A percentile compares a stretch with the other conserved stretches of the same genome.
These are phyloP conservation scores for Cinclus cinclus DNA, from an alignment of 2,113 vertebrate genomes.

Conservation along the genomic window DNA sequence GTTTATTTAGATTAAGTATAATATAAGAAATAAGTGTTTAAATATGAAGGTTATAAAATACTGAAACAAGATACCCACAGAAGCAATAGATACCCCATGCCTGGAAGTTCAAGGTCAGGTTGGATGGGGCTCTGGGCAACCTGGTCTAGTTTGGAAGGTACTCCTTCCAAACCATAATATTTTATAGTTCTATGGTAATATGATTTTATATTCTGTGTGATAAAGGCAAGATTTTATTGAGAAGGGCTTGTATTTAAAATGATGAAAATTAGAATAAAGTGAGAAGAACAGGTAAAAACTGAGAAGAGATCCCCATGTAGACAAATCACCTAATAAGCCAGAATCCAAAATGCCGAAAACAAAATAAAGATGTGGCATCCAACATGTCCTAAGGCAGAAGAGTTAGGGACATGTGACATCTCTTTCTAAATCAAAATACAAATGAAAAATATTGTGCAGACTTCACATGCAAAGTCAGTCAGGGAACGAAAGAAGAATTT, in stretches of 20 bases:
- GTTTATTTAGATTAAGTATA: background rate
- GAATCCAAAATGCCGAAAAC: background rate
- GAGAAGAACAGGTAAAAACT: background rate
- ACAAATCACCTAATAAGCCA: conserved; percentile 20
- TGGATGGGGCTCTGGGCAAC: background rate
- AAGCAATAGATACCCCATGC: rapidly evolving
- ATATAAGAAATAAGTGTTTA: background rate
- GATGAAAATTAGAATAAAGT: background rate
- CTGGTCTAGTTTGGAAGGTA: background rate
- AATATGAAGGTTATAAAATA: background rate
- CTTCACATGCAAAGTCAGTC: background rate
- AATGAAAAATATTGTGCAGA: background rate
- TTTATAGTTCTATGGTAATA: background rate
- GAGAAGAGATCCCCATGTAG: background rate
- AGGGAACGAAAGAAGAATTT: background rate
- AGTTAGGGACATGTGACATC: background rate
- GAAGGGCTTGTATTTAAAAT: conserved; percentile 3
- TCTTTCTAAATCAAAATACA: background rate
- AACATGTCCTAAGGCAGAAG: background rate
- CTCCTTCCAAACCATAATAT: background rate
- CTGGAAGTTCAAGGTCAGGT: background rate
- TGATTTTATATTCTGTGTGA: background rate
- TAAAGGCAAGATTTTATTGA: background rate
- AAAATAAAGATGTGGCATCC: background rate
- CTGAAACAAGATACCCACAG: background rate